These are phyloP conservation scores for Upupa epops DNA, from an alignment of 2,113 vertebrate species.

Conservation along the genomic window DNA sequence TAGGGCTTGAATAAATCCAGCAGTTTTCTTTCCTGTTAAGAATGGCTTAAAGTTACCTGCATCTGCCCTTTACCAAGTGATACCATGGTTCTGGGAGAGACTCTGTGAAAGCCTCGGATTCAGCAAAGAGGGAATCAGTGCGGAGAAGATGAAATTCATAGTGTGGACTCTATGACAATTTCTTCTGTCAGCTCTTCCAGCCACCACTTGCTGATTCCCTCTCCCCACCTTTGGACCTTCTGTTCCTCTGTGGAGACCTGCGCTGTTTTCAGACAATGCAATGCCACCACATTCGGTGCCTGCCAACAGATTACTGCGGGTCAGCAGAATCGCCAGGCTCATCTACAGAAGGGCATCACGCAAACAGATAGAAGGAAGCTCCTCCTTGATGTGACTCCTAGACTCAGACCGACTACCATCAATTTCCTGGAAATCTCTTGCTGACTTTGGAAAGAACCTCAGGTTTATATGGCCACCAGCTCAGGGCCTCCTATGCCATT, in stretches of 20 bases:
- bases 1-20: background rate
- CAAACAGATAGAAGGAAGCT: background rate
- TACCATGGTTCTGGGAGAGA: background rate
- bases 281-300: background rate
- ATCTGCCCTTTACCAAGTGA: background rate
- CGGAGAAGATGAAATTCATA: background rate
- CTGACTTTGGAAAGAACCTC: background rate
- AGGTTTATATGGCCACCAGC: background rate
- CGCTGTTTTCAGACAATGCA: background rate
- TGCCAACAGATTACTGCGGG: background rate
- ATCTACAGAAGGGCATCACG: background rate
- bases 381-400: background rate
- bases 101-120: background rate
- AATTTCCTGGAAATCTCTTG: background rate
- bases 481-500: background rate
- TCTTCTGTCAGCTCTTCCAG: background rate
- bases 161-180: background rate
- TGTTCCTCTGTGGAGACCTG: background rate
- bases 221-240: background rate
- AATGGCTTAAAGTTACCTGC: background rate
- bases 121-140: background rate
- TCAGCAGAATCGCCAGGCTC: background rate
- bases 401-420: background rate
- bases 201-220: background rate
- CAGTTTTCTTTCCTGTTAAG: background rate